Percentiles rank a stretch among this genome's conserved stretches.
Evolutionary conservation across 2,797 vertebrate species (phyloP).

Genomic region (Trachops cirrhosus): DNA sequence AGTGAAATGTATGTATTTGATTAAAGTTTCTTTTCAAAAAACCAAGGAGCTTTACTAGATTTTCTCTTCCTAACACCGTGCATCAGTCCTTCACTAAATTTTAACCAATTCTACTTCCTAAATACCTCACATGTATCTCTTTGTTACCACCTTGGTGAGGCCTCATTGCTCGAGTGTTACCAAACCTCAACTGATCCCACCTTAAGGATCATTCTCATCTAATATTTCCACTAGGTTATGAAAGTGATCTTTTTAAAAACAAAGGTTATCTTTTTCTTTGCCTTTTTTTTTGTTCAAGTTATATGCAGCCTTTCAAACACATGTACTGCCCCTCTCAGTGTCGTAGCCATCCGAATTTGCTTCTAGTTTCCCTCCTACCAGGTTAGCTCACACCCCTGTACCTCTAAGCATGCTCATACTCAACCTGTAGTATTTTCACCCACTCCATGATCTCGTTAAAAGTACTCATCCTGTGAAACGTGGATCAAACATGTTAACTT

Average conservation of each 20-base stretch:
- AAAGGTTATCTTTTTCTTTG: neutral
- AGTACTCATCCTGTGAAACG: neutral
- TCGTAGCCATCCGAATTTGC: neutral
- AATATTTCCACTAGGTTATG: neutral
- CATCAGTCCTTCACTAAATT: neutral
- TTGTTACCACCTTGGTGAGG: neutral
- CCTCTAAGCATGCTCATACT: neutral
- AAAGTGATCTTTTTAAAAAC: constrained; percentile 12
- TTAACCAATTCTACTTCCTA: neutral
- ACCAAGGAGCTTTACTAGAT: neutral
- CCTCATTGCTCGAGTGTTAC: neutral
- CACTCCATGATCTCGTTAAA: neutral
- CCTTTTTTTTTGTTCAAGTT: neutral
- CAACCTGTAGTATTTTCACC: neutral
- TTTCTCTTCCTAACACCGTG: neutral
- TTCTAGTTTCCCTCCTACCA: neutral
- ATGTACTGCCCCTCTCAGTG: neutral
- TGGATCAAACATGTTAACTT: neutral
- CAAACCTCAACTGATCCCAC: neutral
- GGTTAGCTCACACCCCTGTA: neutral
- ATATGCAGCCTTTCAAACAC: neutral
- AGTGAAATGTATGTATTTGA: neutral
- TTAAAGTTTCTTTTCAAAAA: neutral
- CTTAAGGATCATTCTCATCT: constrained; percentile 1
- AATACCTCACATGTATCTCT: neutral